These are phyloP conservation scores for Echeneis naucrates DNA, from an alignment of 2,797 vertebrate species.

Conservation along the genomic window DNA sequence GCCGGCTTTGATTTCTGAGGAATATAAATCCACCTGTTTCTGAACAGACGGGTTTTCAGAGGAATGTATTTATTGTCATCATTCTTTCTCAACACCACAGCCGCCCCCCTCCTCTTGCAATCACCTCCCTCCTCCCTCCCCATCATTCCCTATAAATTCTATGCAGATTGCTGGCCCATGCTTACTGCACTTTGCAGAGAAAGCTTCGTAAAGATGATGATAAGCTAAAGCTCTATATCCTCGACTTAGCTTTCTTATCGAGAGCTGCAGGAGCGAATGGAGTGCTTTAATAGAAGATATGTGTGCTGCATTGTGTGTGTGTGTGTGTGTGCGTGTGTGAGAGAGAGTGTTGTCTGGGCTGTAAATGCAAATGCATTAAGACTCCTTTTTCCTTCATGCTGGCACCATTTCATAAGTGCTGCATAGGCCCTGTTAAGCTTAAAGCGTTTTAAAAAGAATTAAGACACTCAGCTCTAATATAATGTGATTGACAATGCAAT, in stretches of 20 bases:
- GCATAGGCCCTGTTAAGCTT: constrained; percentile 67
- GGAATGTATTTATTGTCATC: constrained; percentile 72
- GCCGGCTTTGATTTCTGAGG: constrained; percentile 74
- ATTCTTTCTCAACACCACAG: constrained; percentile 31
- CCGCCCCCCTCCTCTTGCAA: constrained; percentile 27
- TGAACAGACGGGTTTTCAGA: constrained; percentile 69
- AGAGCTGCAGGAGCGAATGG: constrained; percentile 82
- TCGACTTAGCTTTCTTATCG: constrained; percentile 87
- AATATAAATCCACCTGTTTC: constrained; percentile 85
- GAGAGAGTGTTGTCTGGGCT: constrained; percentile 60
- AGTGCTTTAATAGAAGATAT: constrained; percentile 78
- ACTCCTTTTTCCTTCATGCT: constrained; percentile 57
- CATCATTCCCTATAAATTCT: constrained; percentile 73
- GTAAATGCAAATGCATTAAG: constrained; percentile 79
- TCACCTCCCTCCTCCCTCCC: constrained; percentile 5
- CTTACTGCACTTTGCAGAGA: constrained; percentile 82
- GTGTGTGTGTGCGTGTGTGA: constrained; percentile 32
- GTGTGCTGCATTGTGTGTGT: constrained; percentile 46
- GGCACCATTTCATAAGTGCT: constrained; percentile 66
- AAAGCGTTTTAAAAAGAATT: constrained; percentile 73
- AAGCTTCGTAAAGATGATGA: constrained; percentile 83
- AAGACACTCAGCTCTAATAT: constrained; percentile 70
- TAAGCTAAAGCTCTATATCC: constrained; percentile 88
- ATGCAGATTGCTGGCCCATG: constrained; percentile 82
- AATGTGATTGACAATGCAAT: constrained; percentile 61